Percentiles rank a stretch among this genome's conserved stretches.
Conservation (phyloP, 2,888 invertebrate species). For the Eueremaeus valkanovi region DNA sequence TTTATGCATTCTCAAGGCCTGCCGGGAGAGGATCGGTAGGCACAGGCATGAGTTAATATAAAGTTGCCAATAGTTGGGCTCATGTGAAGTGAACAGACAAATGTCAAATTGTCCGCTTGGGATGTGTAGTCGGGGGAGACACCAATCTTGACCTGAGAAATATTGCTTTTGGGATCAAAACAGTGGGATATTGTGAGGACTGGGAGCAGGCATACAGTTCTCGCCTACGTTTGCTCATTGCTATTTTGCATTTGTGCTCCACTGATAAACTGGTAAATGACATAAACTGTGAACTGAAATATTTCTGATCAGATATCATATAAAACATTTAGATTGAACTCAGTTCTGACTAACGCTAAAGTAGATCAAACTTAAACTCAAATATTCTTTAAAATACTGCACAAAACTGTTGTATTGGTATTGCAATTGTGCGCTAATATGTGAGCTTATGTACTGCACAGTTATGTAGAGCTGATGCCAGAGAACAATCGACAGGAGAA, state of each 20-base stretch:
- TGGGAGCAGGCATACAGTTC: not conserved
- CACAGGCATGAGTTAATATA: conserved; percentile 19
- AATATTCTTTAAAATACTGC: conserved; percentile 13
- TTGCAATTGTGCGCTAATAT: conserved; percentile 28
- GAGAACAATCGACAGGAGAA: conserved; percentile 25
- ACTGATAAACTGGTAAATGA: conserved; percentile 35
- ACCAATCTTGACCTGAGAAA: conserved; percentile 38
- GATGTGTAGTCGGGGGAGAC: conserved; percentile 32
- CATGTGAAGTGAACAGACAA: conserved; percentile 24
- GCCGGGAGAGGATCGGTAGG: not conserved
- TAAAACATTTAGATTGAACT: conserved; percentile 3
- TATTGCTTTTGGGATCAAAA: conserved; percentile 22
- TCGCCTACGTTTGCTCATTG: not conserved
- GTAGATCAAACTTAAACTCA: too few relatives aligned
- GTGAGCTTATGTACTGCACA: too few relatives aligned
- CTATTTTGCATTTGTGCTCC: conserved; percentile 25
- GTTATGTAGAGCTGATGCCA: not conserved
- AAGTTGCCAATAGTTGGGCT: conserved; percentile 12
- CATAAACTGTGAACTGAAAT: conserved; percentile 20
- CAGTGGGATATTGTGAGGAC: conserved; percentile 33
- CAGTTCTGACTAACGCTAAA: not conserved
- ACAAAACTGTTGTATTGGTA: not conserved
- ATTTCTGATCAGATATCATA: conserved; percentile 27
- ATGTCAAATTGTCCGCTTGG: conserved; percentile 31
- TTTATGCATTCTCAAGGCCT: conserved; percentile 15